Percentiles rank a stretch among this genome's conserved stretches.
phyloP scores from a whole-genome alignment of 2,797 vertebrate genomes.

The Carcharodon carcharias region DNA sequence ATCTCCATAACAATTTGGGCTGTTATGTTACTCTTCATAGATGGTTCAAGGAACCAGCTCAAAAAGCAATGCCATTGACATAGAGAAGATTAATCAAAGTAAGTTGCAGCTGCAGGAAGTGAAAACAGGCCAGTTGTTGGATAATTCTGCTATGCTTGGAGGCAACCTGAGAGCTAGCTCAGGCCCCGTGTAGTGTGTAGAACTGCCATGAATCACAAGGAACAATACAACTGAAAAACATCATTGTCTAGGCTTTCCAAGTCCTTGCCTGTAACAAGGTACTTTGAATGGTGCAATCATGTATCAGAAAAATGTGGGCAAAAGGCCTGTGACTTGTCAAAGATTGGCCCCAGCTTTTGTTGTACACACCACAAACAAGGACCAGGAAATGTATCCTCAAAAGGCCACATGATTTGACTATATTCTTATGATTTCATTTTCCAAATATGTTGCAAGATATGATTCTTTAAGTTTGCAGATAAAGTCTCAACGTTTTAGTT shows the following conservation, averaged over 20 bases:
- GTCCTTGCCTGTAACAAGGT: neutral
- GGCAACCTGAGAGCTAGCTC: neutral
- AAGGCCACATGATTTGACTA: neutral
- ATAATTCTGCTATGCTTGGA: neutral
- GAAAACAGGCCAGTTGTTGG: neutral
- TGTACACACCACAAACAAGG: neutral
- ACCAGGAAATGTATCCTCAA: neutral
- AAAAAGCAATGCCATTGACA: neutral
- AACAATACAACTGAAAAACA: neutral
- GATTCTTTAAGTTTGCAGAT: no score
- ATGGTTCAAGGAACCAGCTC: neutral
- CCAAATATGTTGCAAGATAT: no score
- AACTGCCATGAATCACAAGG: no score
- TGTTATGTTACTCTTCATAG: no score
- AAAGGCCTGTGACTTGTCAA: neutral
- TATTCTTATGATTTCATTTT: no score
- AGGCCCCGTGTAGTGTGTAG: no score
- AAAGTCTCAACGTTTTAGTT: no score
- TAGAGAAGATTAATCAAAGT: neutral
- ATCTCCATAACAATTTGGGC: neutral
- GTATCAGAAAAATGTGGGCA: neutral
- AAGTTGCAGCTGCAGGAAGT: neutral
- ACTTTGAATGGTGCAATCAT: neutral
- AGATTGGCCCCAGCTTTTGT: neutral
- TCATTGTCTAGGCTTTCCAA: neutral